These are phyloP conservation scores for Vicugna pacos DNA, from an alignment of 2,113 vertebrate genomes.

Conservation along the genomic window DNA sequence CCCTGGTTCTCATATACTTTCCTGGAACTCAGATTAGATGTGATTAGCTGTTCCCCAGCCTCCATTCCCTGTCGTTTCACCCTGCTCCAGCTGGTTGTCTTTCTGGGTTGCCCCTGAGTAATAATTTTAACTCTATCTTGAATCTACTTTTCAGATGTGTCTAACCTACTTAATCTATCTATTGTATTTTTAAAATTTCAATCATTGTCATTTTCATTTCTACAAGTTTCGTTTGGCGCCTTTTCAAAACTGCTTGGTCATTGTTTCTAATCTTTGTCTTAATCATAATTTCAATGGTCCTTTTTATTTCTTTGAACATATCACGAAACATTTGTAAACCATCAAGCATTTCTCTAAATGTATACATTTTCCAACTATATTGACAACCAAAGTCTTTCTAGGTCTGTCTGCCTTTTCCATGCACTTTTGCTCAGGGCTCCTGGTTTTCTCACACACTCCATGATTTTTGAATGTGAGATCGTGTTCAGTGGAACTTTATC, in stretches of 20 bases:
- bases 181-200: background rate
- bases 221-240: background rate
- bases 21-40: background rate
- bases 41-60: background rate
- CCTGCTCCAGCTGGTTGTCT: background rate
- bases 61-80: too few relatives aligned
- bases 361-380: background rate
- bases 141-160: background rate
- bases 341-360: background rate
- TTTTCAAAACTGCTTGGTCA: background rate
- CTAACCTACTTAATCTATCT: background rate
- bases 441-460: background rate
- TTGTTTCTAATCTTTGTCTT: background rate
- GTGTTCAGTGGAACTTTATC: background rate
- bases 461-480: background rate
- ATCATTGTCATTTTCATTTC: background rate
- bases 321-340: background rate
- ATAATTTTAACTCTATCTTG: conserved; percentile 10
- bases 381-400: background rate
- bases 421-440: background rate
- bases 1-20: background rate
- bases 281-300: background rate
- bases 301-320: background rate
- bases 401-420: background rate
- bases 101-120: background rate